A percentile compares a stretch with the other conserved stretches of the same genome.
These are phyloP conservation scores for Chrysodeixis includens DNA, from an alignment of 2,888 invertebrate species.

Conservation along the genomic window DNA sequence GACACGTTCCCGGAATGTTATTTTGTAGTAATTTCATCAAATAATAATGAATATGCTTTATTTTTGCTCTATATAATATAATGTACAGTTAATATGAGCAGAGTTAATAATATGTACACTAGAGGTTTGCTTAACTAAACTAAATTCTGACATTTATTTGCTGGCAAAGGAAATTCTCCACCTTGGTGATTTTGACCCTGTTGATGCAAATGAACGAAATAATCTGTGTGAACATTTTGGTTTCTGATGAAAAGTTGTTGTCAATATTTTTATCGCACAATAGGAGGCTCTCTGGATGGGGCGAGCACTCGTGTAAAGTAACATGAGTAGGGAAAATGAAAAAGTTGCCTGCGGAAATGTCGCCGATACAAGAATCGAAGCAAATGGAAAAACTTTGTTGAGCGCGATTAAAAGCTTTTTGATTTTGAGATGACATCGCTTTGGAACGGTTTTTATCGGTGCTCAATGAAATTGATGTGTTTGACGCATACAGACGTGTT, in stretches of 20 bases:
- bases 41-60: no score
- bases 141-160: no score
- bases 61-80: no score
- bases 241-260: conserved; percentile 64
- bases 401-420: conserved; percentile 70
- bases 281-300: conserved; percentile 65
- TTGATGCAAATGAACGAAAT: conserved; percentile 66
- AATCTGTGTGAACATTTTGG: conserved; percentile 63
- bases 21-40: no score
- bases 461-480: conserved; percentile 25
- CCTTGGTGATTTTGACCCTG: no score
- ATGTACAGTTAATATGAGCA: no score
- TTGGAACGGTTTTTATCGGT: conserved; percentile 45
- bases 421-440: conserved; percentile 60
- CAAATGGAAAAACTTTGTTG: conserved; percentile 79
- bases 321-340: conserved; percentile 73
- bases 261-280: conserved; percentile 72
- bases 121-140: no score
- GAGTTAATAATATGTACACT: no score
- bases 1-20: no score
- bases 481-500: conserved; percentile 24
- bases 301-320: conserved; percentile 65
- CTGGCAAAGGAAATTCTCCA: no score
- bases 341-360: conserved; percentile 75
- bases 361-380: conserved; percentile 74